Evolutionary conservation across 1,140 invertebrate species (phyloP).

Genomic region (Apis dorsata): DNA sequence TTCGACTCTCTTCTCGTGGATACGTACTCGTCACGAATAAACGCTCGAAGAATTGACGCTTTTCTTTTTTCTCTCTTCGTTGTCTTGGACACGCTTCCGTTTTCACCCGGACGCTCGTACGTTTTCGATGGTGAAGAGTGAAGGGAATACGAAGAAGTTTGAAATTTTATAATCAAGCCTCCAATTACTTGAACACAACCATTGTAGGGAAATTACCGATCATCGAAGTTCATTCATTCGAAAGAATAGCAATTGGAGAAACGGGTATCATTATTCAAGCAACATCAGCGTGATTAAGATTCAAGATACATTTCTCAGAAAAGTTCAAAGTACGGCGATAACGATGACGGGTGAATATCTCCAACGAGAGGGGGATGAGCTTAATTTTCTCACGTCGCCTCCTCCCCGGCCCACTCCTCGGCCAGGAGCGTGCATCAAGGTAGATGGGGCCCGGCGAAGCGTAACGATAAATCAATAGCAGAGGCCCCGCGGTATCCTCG

Average conservation of each 20-base stretch:
- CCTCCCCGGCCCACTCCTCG: constrained; percentile 18
- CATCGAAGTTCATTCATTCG: neutral
- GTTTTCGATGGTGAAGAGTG: neutral
- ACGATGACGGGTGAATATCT: neutral
- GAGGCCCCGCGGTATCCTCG: constrained; percentile 69
- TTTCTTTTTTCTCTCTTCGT: neutral
- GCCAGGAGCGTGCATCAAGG: constrained; percentile 54
- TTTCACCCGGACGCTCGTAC: neutral
- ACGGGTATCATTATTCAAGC: no score
- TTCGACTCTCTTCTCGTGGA: constrained; percentile 48
- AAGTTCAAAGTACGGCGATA: constrained; percentile 3
- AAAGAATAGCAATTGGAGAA: neutral
- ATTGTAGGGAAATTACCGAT: no score
- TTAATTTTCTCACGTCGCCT: constrained; percentile 58
- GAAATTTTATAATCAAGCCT: no score
- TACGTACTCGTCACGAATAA: constrained; percentile 28
- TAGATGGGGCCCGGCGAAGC: constrained; percentile 58
- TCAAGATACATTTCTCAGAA: neutral
- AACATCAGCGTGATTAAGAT: neutral
- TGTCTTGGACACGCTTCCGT: neutral
- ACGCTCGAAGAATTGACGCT: neutral
- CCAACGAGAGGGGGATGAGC: constrained; percentile 21
- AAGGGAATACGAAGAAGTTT: neutral
- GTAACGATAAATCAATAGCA: constrained; percentile 79
- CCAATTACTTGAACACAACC: neutral